Conservation (phyloP, 1,140 invertebrate genomes). For the Penaeus japonicus region DNA sequence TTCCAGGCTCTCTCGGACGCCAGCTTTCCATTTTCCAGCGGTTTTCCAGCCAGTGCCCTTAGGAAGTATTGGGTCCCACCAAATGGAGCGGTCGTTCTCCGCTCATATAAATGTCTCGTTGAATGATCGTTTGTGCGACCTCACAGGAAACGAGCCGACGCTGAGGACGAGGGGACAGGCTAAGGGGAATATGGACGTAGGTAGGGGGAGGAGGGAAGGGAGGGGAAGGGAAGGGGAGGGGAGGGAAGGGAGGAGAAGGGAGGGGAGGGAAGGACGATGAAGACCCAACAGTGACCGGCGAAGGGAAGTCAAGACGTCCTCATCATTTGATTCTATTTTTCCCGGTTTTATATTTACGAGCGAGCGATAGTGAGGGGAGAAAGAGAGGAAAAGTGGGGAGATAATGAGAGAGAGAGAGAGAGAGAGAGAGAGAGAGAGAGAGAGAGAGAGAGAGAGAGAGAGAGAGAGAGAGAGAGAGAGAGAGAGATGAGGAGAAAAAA, state of each 20-base stretch:
- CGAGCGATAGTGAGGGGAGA: too few relatives aligned
- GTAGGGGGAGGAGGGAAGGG: not conserved
- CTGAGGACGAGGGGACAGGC: not conserved
- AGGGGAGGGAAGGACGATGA: not conserved
- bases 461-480: too few relatives aligned
- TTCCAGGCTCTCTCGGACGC: not conserved
- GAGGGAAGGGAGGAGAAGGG: not conserved
- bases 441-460: too few relatives aligned
- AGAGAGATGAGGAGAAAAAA: too few relatives aligned
- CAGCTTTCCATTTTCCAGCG: conserved; percentile 29
- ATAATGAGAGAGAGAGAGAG: too few relatives aligned
- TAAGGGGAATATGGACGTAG: not conserved
- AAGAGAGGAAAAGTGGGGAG: too few relatives aligned
- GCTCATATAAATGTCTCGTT: conserved; percentile 53
- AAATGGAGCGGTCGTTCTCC: conserved; percentile 39
- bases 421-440: too few relatives aligned
- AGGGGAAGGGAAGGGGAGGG: not conserved
- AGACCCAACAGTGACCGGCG: not conserved
- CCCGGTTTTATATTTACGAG: too few relatives aligned
- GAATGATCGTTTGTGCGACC: conserved; percentile 53
- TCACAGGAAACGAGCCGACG: conserved; percentile 42
- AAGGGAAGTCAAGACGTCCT: not conserved
- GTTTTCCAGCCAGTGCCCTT: conserved; percentile 36
- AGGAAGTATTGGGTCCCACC: conserved; percentile 37
- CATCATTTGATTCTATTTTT: not conserved